Base-by-base conservation (phyloP, 2,113 vertebrate genomes). In the Poicephalus gulielmi region DNA sequence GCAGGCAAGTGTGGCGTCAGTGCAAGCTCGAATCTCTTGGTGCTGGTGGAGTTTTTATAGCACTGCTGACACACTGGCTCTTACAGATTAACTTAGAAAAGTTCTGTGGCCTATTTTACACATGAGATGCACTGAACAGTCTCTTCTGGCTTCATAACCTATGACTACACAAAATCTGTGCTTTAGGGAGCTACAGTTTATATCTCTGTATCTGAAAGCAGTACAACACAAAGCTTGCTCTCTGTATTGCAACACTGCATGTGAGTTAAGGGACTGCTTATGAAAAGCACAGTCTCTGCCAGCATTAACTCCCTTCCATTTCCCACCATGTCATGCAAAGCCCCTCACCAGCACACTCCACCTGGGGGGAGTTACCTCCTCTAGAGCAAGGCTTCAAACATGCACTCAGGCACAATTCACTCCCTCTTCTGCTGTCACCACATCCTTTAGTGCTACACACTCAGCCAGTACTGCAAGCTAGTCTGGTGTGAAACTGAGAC, bases 131-230 rank as follows among this genome's bases (percentile, higher is more conserved):
- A 8, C 28, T 18, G 47, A 70, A 59, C 9, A 5, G 25, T 69
- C 41, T 71, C 49, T 44, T 52, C 47, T 1, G 1, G 14, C 16
- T 44, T 28, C 2, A 0, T 33, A 43, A 30, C 14, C 37, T 11
- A 1, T 1, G 2, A 11, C 19, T 43, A 27, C 35, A 13, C 55
- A 49, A 6, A n/a, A n/a, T 10, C 53, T 7, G 23, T 0, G 0
- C 4, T 43, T 50, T 46, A 3, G 7, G 73, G 43, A 93, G 46
- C 59, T 80, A 35, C 31, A 24, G 37, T 31, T 59, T 2, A 0
- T 27, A 10, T 27, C 31, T 44, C 46, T 20, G 47, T 6, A 7
- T 22, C 59, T 83, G 53, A 53, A 11, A 53, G 24, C 11, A 49
- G 52, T 31, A 39, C n/a, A 13, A 43, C 1, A 1, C 55, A 44